Evolutionary conservation across 2,797 vertebrate species (phyloP).

Genomic region (Smutsia temminckii): DNA sequence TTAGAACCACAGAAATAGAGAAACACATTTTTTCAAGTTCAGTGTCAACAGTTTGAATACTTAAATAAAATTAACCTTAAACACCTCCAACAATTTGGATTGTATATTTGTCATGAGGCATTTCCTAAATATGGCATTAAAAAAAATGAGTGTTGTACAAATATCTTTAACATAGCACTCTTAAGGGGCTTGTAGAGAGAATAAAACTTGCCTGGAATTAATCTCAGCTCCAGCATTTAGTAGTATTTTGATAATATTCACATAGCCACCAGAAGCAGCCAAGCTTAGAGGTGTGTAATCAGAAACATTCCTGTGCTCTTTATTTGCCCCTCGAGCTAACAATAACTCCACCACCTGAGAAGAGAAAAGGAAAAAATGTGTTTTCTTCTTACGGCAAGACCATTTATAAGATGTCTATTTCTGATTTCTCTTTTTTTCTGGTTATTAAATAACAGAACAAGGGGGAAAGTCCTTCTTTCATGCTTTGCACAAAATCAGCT

Average conservation of each 20-base stretch:
- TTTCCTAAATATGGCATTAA: neutral
- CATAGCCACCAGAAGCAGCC: slow-evolving; percentile 89
- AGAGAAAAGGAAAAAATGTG: slow-evolving; percentile 32
- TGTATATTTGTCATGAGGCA: neutral
- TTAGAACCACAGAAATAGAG: neutral
- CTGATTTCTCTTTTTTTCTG: neutral
- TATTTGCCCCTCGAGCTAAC: slow-evolving; percentile 89
- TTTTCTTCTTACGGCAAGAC: slow-evolving; percentile 1
- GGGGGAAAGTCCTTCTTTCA: neutral
- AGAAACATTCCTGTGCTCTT: slow-evolving; percentile 91
- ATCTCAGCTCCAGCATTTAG: slow-evolving; percentile 90
- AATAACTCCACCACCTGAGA: slow-evolving; percentile 88
- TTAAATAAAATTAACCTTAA: slow-evolving; percentile 44
- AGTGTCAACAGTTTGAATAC: neutral
- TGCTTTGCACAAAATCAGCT: neutral
- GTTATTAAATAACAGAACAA: neutral
- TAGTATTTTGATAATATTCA: slow-evolving; percentile 91
- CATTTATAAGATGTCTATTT: neutral
- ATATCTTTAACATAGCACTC: neutral
- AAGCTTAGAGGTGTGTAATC: slow-evolving; percentile 90
- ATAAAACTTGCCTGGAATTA: slow-evolving; percentile 87
- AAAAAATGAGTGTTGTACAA: neutral
- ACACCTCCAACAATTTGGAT: neutral
- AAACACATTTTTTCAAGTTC: slow-evolving; percentile 7
- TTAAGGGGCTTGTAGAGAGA: neutral